phyloP scores from a whole-genome alignment of 2,888 invertebrate species.

The Aleiodes leptofemur region DNA sequence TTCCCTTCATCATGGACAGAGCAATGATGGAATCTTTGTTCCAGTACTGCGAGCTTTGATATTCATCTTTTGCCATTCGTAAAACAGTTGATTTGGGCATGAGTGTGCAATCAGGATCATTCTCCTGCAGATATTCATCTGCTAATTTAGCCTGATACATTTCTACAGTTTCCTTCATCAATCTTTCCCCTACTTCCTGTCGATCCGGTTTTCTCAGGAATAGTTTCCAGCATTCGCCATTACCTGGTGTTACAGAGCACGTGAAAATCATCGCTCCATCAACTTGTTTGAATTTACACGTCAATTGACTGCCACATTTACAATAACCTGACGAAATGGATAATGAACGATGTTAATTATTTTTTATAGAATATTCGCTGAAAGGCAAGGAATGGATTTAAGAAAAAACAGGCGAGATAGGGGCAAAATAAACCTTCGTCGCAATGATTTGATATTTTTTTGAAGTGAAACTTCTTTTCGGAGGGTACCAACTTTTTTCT shows the following conservation, averaged over 20 bases:
- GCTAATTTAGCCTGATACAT: slow-evolving; percentile 48
- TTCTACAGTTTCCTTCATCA: not conserved
- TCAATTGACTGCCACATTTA: slow-evolving; percentile 12
- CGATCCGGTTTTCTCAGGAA: slow-evolving; percentile 49
- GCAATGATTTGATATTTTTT: too few relatives aligned
- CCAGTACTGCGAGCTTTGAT: slow-evolving; percentile 31
- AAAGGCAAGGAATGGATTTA: too few relatives aligned
- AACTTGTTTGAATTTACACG: slow-evolving; percentile 10
- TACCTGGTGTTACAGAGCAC: slow-evolving; percentile 4
- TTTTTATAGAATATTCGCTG: too few relatives aligned
- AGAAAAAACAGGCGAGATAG: too few relatives aligned
- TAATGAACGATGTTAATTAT: too few relatives aligned
- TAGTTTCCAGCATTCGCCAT: slow-evolving; percentile 50
- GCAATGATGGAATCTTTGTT: slow-evolving; percentile 49
- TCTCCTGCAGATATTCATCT: slow-evolving; percentile 33
- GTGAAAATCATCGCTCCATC: slow-evolving; percentile 3
- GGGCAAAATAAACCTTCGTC: too few relatives aligned
- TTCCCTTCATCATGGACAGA: slow-evolving; percentile 40
- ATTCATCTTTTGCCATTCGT: slow-evolving; percentile 39
- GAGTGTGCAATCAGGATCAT: slow-evolving; percentile 16
- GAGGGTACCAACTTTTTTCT: too few relatives aligned
- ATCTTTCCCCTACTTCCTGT: slow-evolving; percentile 42
- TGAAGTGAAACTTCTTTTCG: too few relatives aligned
- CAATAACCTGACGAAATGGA: too few relatives aligned
- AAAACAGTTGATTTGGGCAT: slow-evolving; percentile 23